Percentiles rank a stretch among this genome's conserved stretches.
Evolutionary conservation across 1,140 invertebrate species (phyloP).

Genomic region (Orussus abietinus): DNA sequence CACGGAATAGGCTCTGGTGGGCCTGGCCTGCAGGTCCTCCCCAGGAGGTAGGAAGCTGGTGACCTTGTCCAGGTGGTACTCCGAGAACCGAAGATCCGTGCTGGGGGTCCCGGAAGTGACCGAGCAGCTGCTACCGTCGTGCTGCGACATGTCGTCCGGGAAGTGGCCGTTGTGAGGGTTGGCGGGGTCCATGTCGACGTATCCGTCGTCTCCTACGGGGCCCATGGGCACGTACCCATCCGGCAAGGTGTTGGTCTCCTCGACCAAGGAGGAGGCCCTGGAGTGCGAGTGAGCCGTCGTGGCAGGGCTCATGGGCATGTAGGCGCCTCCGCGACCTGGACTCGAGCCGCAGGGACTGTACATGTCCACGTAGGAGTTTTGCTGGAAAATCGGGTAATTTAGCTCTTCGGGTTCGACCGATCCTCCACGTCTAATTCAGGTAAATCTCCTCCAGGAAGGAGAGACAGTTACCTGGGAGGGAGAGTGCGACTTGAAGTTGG

Average conservation of each 20-base stretch:
- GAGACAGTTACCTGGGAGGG: constrained; percentile 49
- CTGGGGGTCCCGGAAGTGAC: constrained; percentile 71
- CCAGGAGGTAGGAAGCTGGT: constrained; percentile 59
- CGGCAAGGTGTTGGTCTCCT: constrained; percentile 35
- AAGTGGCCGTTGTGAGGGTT: constrained; percentile 45
- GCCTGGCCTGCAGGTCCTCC: constrained; percentile 61
- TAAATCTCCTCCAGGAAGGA: too few relatives aligned
- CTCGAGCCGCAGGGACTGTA: constrained; percentile 54
- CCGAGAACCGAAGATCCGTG: constrained; percentile 59
- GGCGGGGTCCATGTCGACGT: constrained; percentile 64
- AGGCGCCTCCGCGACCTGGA: constrained; percentile 46
- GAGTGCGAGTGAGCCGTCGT: constrained; percentile 40
- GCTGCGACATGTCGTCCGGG: constrained; percentile 55
- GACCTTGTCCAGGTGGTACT: constrained; percentile 67
- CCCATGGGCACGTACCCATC: constrained; percentile 66
- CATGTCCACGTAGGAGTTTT: constrained; percentile 59
- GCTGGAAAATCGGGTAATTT: too few relatives aligned
- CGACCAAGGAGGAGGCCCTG: constrained; percentile 41
- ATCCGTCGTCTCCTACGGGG: constrained; percentile 56
- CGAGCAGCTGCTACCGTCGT: constrained; percentile 62
- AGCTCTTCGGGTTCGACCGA: too few relatives aligned
- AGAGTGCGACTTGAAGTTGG: constrained; percentile 53
- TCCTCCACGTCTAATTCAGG: too few relatives aligned
- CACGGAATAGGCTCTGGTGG: constrained; percentile 79
- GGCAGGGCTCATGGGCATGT: constrained; percentile 59